Evolutionary conservation across 2,113 vertebrate genomes (phyloP).

Genomic region (Rafetus swinhoei): DNA sequence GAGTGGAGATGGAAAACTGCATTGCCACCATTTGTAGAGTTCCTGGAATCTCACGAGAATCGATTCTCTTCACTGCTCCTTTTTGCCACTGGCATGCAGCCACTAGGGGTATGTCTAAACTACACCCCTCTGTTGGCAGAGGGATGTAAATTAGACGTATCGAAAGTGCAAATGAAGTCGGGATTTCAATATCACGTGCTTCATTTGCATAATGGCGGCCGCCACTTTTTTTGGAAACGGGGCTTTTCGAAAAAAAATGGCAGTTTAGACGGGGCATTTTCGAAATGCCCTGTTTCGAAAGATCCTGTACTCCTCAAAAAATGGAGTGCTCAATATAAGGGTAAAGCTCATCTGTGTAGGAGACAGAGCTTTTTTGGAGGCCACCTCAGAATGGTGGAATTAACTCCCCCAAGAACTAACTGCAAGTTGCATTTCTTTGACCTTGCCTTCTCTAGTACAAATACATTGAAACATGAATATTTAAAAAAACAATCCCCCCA

Average conservation of each 20-base stretch:
- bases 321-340: background rate
- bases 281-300: no score
- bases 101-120: background rate
- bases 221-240: no score
- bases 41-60: background rate
- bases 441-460: background rate
- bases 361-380: background rate
- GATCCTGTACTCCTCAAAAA: background rate
- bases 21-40: background rate
- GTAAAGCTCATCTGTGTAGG: background rate
- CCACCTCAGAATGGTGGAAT: background rate
- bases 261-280: no score
- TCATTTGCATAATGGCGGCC: no score
- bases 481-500: background rate
- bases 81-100: background rate
- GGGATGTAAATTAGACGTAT: no score
- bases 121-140: no score
- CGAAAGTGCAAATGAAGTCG: no score
- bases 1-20: background rate
- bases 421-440: background rate
- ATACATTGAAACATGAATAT: background rate
- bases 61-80: background rate
- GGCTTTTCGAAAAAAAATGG: no score
- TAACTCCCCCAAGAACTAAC: background rate
- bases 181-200: no score